phyloP scores from a whole-genome alignment of 2,888 invertebrate species.

The Eupsilia transversa region DNA sequence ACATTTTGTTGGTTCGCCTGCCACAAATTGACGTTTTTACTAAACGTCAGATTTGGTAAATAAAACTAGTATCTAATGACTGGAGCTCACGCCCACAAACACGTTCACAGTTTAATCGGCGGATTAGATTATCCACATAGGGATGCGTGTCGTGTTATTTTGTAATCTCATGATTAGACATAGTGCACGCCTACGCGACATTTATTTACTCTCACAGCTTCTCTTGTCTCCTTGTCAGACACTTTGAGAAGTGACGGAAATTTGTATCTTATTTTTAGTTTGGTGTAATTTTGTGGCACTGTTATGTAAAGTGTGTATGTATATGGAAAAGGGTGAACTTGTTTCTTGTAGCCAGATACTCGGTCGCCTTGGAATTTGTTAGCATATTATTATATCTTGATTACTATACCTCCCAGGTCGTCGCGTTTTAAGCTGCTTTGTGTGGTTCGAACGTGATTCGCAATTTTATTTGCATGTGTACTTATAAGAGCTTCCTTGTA shows the following conservation, averaged over 20 bases:
- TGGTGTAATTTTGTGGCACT: slow-evolving; percentile 35
- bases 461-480: slow-evolving; percentile 41
- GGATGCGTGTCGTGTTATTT: slow-evolving; percentile 63
- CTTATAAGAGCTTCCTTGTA: slow-evolving; percentile 26
- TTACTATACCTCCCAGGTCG: slow-evolving; percentile 52
- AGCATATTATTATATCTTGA: slow-evolving; percentile 32
- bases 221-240: slow-evolving; percentile 49
- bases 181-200: slow-evolving; percentile 66
- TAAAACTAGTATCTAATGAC: slow-evolving; percentile 75
- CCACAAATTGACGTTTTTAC: slow-evolving; percentile 69
- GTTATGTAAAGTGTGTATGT: slow-evolving; percentile 50
- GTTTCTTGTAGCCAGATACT: slow-evolving; percentile 51
- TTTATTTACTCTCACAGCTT: slow-evolving; percentile 65
- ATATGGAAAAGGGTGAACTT: slow-evolving; percentile 54
- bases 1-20: slow-evolving; percentile 70
- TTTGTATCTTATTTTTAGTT: slow-evolving; percentile 49
- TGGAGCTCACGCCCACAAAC: slow-evolving; percentile 70
- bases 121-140: slow-evolving; percentile 72
- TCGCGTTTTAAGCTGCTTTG: slow-evolving; percentile 35
- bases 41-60: slow-evolving; percentile 76
- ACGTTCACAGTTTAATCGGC: slow-evolving; percentile 70
- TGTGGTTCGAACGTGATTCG: slow-evolving; percentile 50
- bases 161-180: slow-evolving; percentile 70
- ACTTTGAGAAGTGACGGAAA: slow-evolving; percentile 43
- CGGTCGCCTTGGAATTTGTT: slow-evolving; percentile 31